Conservation (phyloP, 2,113 vertebrate genomes). For the Oreotrochilus melanogaster region DNA sequence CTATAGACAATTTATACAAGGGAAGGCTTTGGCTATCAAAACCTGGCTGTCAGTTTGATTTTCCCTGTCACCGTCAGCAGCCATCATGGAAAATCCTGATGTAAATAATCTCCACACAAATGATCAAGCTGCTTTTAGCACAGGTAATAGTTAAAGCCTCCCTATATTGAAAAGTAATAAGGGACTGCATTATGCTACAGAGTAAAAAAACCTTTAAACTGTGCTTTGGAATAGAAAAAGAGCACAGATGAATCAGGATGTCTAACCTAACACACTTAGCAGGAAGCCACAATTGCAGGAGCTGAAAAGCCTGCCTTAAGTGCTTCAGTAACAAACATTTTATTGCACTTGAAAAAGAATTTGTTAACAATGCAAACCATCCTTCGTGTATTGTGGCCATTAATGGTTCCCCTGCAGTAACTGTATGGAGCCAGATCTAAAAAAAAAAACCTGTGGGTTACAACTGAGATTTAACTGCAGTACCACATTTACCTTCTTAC, state of each 20-base stretch:
- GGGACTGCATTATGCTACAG: background rate
- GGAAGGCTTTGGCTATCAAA: background rate
- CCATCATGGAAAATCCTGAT: background rate
- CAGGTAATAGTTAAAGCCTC: background rate
- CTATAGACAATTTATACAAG: background rate
- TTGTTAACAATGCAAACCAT: conserved; percentile 47
- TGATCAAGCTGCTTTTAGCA: background rate
- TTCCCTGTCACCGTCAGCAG: background rate
- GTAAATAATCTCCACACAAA: background rate
- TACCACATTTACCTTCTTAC: background rate
- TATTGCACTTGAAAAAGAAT: conserved; percentile 18
- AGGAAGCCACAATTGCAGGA: background rate
- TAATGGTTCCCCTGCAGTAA: background rate
- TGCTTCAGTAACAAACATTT: conserved; percentile 53
- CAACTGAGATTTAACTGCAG: background rate
- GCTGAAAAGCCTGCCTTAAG: conserved; percentile 32
- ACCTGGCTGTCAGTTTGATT: background rate
- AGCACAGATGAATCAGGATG: background rate
- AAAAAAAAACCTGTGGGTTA: background rate
- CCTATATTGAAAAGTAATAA: background rate
- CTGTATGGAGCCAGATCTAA: background rate
- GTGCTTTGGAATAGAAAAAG: background rate
- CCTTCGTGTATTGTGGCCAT: background rate
- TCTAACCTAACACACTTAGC: background rate
- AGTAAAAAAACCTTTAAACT: background rate